A percentile compares a stretch with the other conserved stretches of the same genome.
Evolutionary conservation across 92 coral and sea anemone genomes (phyloP).

Genomic region (Parazoanthus swiftii): DNA sequence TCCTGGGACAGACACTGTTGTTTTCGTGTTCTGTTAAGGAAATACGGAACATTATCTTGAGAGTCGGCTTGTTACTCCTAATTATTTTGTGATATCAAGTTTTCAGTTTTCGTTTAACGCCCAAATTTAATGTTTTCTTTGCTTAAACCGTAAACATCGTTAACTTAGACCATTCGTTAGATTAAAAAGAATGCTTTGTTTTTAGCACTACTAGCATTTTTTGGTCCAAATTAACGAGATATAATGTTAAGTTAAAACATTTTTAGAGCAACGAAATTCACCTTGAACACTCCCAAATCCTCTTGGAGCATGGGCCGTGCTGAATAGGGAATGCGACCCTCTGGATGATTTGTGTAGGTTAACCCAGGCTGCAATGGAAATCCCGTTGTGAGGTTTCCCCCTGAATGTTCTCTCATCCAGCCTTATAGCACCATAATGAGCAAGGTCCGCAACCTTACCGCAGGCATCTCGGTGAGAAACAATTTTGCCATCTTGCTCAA

Average conservation of each 20-base stretch:
- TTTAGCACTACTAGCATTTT: no score
- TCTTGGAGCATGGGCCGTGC: slow-evolving; percentile 78
- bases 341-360: slow-evolving; percentile 67
- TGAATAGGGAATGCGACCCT: slow-evolving; percentile 89
- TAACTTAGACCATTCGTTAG: no score
- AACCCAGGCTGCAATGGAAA: slow-evolving; percentile 86
- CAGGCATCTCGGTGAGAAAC: slow-evolving; percentile 73
- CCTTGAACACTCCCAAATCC: slow-evolving; percentile 15
- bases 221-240: neutral
- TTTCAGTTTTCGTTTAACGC: no score
- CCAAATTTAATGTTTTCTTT: no score
- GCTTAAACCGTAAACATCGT: no score
- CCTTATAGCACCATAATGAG: slow-evolving; percentile 77
- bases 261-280: neutral
- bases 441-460: slow-evolving; percentile 82
- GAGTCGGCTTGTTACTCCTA: no score
- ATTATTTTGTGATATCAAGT: no score
- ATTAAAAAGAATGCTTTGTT: no score
- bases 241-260: neutral
- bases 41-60: no score
- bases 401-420: slow-evolving; percentile 85
- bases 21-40: no score
- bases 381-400: slow-evolving; percentile 82
- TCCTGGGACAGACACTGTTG: no score
- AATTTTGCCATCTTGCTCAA: slow-evolving; percentile 77